Evolutionary conservation across 1,140 invertebrate genomes (phyloP).

Genomic region (Mycetomoellerius zeteki): DNA sequence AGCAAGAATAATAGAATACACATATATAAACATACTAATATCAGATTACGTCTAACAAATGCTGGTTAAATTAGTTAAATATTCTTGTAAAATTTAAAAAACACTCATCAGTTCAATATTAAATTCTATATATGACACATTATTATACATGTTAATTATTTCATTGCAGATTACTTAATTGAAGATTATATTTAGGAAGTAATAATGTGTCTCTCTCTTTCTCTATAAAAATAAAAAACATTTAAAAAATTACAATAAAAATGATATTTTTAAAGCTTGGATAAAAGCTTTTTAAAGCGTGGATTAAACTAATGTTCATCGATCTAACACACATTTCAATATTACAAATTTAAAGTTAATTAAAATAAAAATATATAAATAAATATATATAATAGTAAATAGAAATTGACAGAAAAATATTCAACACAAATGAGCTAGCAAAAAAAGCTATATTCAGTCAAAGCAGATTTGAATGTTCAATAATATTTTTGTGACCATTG

Average conservation of each 20-base stretch:
- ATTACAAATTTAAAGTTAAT: background rate
- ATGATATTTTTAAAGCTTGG: constrained; percentile 2
- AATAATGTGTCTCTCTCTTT: background rate
- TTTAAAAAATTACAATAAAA: background rate
- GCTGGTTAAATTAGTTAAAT: too few species aligned
- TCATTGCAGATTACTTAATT: background rate
- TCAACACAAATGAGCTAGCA: too few species aligned
- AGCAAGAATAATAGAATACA: constrained; percentile 1
- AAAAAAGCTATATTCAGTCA: too few species aligned
- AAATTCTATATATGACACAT: background rate
- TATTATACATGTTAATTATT: background rate
- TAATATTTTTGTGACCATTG: too few species aligned
- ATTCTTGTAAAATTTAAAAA: too few species aligned
- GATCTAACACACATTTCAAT: background rate
- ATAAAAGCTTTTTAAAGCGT: too few species aligned
- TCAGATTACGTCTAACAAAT: background rate
- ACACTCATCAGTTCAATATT: background rate
- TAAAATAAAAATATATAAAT: background rate
- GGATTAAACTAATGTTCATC: background rate
- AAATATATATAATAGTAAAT: too few species aligned
- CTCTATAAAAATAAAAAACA: background rate
- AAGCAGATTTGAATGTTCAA: too few species aligned
- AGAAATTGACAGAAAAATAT: too few species aligned
- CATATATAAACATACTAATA: constrained; percentile 18
- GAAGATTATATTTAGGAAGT: background rate